These are phyloP conservation scores for Laspeyria flexula DNA, from an alignment of 2,888 invertebrate genomes.

Conservation along the genomic window DNA sequence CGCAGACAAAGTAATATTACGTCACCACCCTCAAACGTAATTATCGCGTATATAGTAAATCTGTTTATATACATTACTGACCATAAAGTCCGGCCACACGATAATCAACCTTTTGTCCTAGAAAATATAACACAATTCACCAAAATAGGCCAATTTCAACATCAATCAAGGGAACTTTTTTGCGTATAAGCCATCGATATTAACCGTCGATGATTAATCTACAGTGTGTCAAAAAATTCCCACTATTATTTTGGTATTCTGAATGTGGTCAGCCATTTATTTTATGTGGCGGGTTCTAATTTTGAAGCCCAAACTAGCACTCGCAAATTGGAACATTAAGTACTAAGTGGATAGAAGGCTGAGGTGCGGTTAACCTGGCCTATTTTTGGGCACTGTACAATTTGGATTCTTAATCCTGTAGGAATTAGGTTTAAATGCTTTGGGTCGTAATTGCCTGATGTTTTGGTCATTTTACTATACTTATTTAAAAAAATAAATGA, in stretches of 20 bases:
- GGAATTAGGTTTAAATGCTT: not conserved
- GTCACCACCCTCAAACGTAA: slow-evolving; percentile 38
- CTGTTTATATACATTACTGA: slow-evolving; percentile 5
- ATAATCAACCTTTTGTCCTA: slow-evolving; percentile 22
- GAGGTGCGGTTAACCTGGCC: slow-evolving; percentile 22
- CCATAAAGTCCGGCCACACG: slow-evolving; percentile 11
- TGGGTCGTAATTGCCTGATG: not conserved
- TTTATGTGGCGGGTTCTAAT: slow-evolving; percentile 17
- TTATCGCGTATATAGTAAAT: slow-evolving; percentile 22
- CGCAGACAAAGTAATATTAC: slow-evolving; percentile 21
- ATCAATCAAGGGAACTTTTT: slow-evolving; percentile 46
- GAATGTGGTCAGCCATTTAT: slow-evolving; percentile 20
- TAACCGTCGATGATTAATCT: slow-evolving; percentile 45
- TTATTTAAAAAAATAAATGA: too few species aligned
- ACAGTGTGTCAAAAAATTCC: slow-evolving; percentile 37
- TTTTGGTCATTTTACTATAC: not conserved
- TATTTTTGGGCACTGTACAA: slow-evolving; percentile 19
- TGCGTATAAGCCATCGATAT: slow-evolving; percentile 44
- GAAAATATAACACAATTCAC: slow-evolving; percentile 14
- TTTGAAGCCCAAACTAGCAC: slow-evolving; percentile 25
- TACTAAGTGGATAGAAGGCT: slow-evolving; percentile 24
- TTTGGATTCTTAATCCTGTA: not conserved
- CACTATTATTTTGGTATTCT: slow-evolving; percentile 27
- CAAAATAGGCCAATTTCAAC: slow-evolving; percentile 21
- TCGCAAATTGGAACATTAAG: slow-evolving; percentile 28